Evolutionary conservation across 2,113 vertebrate genomes (phyloP).

Genomic region (Elephantulus edwardii): DNA sequence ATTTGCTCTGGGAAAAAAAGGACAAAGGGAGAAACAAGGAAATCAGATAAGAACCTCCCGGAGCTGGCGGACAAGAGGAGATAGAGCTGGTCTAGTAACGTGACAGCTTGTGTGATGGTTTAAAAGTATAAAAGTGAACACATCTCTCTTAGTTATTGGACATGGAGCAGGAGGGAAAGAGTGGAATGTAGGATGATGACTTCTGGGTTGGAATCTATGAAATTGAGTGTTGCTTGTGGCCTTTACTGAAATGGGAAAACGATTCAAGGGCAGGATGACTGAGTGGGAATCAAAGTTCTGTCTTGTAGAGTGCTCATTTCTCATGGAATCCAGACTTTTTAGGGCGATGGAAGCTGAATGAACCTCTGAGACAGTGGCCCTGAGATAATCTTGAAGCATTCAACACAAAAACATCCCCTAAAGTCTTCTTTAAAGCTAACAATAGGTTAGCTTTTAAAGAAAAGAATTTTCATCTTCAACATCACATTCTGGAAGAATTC

Average conservation of each 20-base stretch:
- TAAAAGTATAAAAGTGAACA: neutral
- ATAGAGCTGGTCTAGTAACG: neutral
- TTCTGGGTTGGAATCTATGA: neutral
- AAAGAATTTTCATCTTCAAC: neutral
- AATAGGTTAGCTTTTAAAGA: neutral
- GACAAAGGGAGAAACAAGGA: neutral
- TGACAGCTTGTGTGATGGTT: neutral
- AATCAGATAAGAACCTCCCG: neutral
- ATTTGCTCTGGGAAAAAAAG: neutral
- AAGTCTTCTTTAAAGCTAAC: neutral
- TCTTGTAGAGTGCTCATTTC: neutral
- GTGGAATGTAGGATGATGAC: neutral
- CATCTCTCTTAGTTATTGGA: neutral
- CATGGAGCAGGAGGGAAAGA: neutral
- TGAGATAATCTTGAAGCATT: neutral
- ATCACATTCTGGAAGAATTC: neutral
- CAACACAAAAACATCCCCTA: neutral
- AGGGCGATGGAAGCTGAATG: neutral
- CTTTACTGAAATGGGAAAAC: neutral
- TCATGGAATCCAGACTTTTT: neutral
- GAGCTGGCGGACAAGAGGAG: neutral
- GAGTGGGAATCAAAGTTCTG: neutral
- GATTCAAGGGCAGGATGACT: neutral
- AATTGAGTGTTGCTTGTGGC: neutral
- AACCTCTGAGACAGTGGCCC: neutral